Percentiles rank a stretch among this genome's conserved stretches.
These are phyloP conservation scores for Otolemur garnettii DNA, from an alignment of 2,113 vertebrate genomes.

Conservation along the genomic window DNA sequence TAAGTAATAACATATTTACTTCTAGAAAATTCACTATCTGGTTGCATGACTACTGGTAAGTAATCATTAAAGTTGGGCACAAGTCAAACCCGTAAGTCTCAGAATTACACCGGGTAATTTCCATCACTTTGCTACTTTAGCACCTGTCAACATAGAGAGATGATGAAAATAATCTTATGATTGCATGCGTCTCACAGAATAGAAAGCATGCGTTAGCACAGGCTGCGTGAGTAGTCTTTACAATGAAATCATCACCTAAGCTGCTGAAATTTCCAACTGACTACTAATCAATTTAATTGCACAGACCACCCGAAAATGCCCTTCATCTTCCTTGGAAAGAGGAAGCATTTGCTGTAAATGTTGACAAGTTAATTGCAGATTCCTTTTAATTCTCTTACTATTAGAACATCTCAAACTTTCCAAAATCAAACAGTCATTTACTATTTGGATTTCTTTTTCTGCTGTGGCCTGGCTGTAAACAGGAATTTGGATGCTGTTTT, in stretches of 20 bases:
- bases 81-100: background rate
- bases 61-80: background rate
- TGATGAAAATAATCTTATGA: background rate
- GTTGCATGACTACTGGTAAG: background rate
- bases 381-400: slow-evolving; percentile 4
- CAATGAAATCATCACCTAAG: slow-evolving; percentile 10
- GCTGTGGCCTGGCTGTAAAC: background rate
- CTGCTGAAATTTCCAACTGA: slow-evolving; percentile 20
- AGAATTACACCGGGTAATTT: background rate
- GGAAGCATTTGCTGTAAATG: background rate
- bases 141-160: background rate
- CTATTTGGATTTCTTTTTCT: background rate
- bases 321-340: slow-evolving; percentile 12
- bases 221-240: background rate
- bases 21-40: background rate
- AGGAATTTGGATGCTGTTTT: background rate
- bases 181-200: background rate
- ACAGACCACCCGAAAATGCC: background rate
- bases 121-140: background rate
- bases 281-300: background rate
- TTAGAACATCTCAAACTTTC: slow-evolving; percentile 6
- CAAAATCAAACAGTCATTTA: slow-evolving; percentile 13
- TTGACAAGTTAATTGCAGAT: background rate
- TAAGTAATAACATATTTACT: slow-evolving; percentile 9
- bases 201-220: background rate